phyloP scores from a whole-genome alignment of 2,113 vertebrate species.

The Todiramphus chloris region DNA sequence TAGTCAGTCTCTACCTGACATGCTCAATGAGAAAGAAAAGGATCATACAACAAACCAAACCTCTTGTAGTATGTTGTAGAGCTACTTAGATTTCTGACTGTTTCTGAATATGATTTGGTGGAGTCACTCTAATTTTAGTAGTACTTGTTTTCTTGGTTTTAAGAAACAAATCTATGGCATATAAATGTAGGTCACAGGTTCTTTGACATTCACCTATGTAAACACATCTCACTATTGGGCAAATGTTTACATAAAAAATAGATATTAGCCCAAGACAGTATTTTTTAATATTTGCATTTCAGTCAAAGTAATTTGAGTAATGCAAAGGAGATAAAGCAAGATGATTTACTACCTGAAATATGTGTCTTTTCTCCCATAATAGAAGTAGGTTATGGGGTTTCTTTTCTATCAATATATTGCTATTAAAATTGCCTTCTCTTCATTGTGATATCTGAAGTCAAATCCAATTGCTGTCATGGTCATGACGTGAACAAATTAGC shows the following conservation, averaged over 20 bases:
- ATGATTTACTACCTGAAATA: neutral
- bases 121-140: neutral
- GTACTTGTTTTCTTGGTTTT: neutral
- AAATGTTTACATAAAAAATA: neutral
- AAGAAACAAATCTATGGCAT: neutral
- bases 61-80: neutral
- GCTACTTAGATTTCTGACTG: neutral
- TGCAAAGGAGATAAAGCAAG: neutral
- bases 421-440: neutral
- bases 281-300: neutral
- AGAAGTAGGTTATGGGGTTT: neutral
- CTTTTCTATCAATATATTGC: neutral
- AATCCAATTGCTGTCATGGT: neutral
- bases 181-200: neutral
- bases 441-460: neutral
- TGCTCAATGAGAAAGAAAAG: neutral
- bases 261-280: neutral
- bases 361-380: neutral
- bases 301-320: neutral
- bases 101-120: neutral
- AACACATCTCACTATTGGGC: neutral
- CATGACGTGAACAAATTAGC: neutral
- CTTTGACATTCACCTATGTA: neutral
- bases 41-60: neutral
- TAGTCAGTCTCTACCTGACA: neutral